Percentiles rank a stretch among this genome's conserved stretches.
Conservation (phyloP, 64 coral and sea anemone species). For the Stylophora pistillata region DNA sequence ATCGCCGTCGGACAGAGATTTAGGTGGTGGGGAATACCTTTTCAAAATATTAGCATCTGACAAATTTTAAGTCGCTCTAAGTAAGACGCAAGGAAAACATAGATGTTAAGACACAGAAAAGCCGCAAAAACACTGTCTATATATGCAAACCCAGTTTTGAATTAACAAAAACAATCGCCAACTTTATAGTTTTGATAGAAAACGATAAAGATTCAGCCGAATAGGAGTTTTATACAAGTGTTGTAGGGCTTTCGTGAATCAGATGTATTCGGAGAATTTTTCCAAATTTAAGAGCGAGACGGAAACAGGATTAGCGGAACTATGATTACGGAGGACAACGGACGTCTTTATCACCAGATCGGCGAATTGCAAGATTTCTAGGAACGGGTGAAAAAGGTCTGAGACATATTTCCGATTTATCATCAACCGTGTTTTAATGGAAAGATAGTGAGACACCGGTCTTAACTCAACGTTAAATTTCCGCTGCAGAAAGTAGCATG, state of each 20-base stretch:
- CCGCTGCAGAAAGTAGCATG: too few species aligned
- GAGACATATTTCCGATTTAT: not conserved
- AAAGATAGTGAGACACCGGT: too few species aligned
- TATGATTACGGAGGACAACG: not conserved
- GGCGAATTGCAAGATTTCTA: not conserved
- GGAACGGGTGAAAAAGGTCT: not conserved
- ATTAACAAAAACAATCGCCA: too few species aligned
- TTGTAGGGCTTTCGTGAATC: too few species aligned
- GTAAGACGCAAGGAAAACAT: conserved; percentile 8
- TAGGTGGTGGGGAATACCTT: not conserved
- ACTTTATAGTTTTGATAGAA: too few species aligned
- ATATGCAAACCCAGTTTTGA: too few species aligned
- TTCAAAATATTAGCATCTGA: conserved; percentile 23
- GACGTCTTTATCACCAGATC: not conserved
- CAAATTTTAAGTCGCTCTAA: conserved; percentile 21
- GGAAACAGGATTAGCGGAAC: conserved; percentile 1
- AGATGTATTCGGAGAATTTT: too few species aligned
- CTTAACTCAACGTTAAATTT: too few species aligned
- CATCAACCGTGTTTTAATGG: not conserved
- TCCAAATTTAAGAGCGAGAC: not conserved
- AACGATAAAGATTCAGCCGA: too few species aligned
- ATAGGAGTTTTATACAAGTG: too few species aligned
- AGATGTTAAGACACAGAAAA: not conserved
- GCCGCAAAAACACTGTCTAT: not conserved
- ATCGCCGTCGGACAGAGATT: conserved; percentile 13